Evolutionary conservation across 2,113 vertebrate species (phyloP).

Genomic region (Chloropsis hardwickii): DNA sequence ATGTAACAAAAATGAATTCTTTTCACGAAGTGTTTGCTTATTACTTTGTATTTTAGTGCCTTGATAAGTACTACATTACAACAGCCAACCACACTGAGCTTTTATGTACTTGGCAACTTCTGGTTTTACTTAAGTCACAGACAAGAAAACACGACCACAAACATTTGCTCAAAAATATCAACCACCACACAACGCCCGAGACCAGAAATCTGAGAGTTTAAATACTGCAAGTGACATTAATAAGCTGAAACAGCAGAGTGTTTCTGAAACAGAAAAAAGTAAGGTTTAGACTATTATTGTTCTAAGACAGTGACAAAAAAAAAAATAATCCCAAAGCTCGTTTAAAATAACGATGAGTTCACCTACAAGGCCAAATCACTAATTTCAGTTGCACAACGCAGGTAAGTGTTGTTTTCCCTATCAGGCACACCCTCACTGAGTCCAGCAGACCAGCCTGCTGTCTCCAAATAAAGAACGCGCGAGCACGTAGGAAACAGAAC

Average conservation of each 20-base stretch:
- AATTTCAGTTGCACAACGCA: not conserved
- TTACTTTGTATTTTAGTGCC: not conserved
- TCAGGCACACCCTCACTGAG: not conserved
- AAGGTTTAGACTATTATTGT: not conserved
- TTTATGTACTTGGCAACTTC: not conserved
- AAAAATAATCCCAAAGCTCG: not conserved
- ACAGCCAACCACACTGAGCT: not conserved
- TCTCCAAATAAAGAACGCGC: not conserved
- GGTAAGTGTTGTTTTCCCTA: not conserved
- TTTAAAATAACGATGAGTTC: not conserved
- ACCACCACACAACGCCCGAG: accelerated
- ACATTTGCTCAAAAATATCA: not conserved
- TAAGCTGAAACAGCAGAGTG: accelerated
- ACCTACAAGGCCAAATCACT: not conserved
- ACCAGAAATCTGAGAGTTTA: not conserved
- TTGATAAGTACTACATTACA: not conserved
- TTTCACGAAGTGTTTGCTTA: not conserved
- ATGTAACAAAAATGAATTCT: not conserved
- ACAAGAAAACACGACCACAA: not conserved
- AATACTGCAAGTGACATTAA: not conserved
- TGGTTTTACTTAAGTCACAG: not conserved
- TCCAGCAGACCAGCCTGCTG: not conserved
- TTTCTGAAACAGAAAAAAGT: not conserved
- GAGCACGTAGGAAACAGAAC: not conserved
- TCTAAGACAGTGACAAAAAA: not conserved